Evolutionary conservation across 2,888 invertebrate genomes (phyloP).

Genomic region (Hypena proboscidalis): DNA sequence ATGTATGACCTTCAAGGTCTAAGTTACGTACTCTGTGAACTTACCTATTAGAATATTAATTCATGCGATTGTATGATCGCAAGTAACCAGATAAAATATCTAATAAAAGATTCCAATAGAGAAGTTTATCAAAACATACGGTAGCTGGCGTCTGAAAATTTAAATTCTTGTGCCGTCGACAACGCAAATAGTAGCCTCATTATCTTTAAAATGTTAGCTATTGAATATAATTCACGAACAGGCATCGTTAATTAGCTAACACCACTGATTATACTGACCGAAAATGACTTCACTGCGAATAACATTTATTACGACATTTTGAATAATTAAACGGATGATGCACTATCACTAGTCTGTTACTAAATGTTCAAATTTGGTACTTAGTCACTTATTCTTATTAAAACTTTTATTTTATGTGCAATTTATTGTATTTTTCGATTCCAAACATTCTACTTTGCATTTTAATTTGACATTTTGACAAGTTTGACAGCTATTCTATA

Average conservation of each 20-base stretch:
- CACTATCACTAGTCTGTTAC: neutral
- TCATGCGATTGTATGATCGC: constrained; percentile 15
- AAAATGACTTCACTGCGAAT: constrained; percentile 18
- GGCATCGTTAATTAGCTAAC: constrained; percentile 39
- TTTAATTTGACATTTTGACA: too few relatives aligned
- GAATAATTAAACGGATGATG: constrained; percentile 1
- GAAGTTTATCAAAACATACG: constrained; percentile 3
- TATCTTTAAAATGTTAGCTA: constrained; percentile 22
- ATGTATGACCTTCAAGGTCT: constrained; percentile 29
- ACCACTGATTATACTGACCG: constrained; percentile 29
- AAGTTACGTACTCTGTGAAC: too few relatives aligned
- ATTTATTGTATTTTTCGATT: constrained; percentile 22
- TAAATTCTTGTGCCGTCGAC: constrained; percentile 1
- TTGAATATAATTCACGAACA: constrained; percentile 31
- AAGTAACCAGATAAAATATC: too few relatives aligned
- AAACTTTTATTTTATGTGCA: constrained; percentile 5
- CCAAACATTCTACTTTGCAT: constrained; percentile 41
- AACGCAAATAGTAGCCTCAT: constrained; percentile 15
- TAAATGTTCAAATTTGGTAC: neutral
- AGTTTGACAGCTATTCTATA: constrained; percentile 26
- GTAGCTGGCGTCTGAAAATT: constrained; percentile 1
- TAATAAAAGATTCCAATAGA: too few relatives aligned
- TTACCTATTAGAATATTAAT: constrained; percentile 26
- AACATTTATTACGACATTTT: constrained; percentile 9
- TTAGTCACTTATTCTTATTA: too few relatives aligned